These are phyloP conservation scores for Rotaria sp. DNA, from an alignment of 2,888 invertebrate genomes.

Conservation along the genomic window DNA sequence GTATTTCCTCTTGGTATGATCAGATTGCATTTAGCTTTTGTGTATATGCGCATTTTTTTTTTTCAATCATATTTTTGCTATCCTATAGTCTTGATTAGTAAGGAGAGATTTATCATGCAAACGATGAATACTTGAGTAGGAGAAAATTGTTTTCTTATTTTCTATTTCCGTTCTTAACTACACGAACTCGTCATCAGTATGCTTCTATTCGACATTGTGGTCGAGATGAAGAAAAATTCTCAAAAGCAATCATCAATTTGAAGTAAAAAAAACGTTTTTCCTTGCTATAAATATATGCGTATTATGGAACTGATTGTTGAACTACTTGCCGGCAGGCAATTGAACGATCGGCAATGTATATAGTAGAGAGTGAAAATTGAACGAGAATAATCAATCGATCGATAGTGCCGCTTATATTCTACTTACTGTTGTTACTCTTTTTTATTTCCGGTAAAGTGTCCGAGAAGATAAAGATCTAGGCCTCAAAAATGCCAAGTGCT, in stretches of 20 bases:
- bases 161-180: not conserved
- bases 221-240: not conserved
- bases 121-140: not conserved
- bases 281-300: not conserved
- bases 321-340: not conserved
- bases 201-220: not conserved
- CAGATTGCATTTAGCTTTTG: not conserved
- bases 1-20: not conserved
- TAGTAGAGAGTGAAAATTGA: not conserved
- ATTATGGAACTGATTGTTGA: conserved; percentile 10
- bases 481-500: not conserved
- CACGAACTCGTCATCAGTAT: not conserved
- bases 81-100: not conserved
- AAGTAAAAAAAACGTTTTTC: not conserved
- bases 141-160: conserved; percentile 4
- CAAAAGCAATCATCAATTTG: not conserved
- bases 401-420: not conserved
- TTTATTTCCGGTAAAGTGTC: not conserved
- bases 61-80: not conserved
- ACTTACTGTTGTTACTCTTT: not conserved
- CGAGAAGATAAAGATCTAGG: not conserved
- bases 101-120: not conserved
- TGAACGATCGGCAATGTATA: not conserved
- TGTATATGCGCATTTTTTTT: not conserved
- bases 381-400: not conserved